A percentile compares a stretch with the other conserved stretches of the same genome.
These are phyloP conservation scores for Ciconia stormi DNA, from an alignment of 2,113 vertebrate species.

Conservation along the genomic window DNA sequence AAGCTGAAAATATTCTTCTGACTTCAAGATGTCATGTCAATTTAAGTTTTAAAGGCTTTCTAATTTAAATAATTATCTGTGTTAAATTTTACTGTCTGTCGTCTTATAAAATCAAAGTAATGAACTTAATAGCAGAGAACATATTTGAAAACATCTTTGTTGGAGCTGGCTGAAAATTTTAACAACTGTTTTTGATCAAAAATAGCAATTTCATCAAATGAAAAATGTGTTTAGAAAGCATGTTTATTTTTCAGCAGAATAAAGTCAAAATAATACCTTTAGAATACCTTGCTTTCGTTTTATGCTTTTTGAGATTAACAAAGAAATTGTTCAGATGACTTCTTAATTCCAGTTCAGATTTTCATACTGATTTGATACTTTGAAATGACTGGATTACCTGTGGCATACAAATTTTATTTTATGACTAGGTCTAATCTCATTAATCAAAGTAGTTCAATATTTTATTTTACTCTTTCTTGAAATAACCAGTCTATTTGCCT, in stretches of 20 bases:
- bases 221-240: neutral
- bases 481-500: neutral
- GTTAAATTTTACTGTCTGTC: slow-evolving; percentile 52
- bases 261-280: neutral
- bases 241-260: neutral
- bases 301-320: neutral
- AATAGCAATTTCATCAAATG: neutral
- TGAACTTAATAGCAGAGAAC: slow-evolving; percentile 27
- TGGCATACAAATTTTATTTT: neutral
- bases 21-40: neutral
- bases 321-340: neutral
- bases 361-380: neutral
- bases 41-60: slow-evolving; percentile 8
- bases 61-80: slow-evolving; percentile 31
- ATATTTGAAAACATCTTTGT: slow-evolving; percentile 48
- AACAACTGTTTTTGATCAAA: neutral
- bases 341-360: neutral
- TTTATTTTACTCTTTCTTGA: neutral
- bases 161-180: slow-evolving; percentile 8
- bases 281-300: neutral
- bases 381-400: neutral
- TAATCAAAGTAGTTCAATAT: neutral
- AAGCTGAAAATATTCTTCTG: neutral
- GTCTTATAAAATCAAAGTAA: slow-evolving; percentile 32
- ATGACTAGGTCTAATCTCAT: neutral